Evolutionary conservation across 1,140 invertebrate species (phyloP).

Genomic region (Temnothorax longispinosus): DNA sequence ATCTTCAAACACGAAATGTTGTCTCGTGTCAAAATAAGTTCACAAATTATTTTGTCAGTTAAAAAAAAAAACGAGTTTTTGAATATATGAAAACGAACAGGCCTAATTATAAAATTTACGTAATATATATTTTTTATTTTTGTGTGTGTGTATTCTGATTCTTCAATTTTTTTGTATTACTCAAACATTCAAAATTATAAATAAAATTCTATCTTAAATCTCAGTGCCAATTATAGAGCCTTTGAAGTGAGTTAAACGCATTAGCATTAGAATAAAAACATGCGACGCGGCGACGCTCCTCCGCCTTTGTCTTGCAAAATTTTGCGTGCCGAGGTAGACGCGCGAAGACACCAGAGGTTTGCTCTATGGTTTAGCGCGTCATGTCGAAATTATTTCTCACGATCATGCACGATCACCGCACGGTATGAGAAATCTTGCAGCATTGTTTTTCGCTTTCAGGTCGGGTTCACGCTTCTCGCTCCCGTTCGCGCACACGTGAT

Average conservation of each 20-base stretch:
- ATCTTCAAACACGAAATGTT: neutral
- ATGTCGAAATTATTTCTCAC: constrained; percentile 1
- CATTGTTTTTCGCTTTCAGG: constrained; percentile 57
- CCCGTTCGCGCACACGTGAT: constrained; percentile 47
- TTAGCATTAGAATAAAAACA: neutral
- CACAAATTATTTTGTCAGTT: neutral
- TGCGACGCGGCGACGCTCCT: no score
- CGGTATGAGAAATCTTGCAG: constrained; percentile 57
- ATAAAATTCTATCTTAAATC: neutral
- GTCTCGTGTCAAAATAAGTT: neutral
- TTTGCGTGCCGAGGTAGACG: neutral
- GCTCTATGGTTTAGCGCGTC: neutral
- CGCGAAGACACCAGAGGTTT: neutral
- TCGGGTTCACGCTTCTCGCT: neutral
- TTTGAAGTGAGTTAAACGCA: neutral
- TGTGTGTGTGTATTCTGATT: no score
- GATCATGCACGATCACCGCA: neutral
- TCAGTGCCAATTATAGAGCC: neutral
- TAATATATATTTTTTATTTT: neutral
- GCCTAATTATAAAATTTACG: no score
- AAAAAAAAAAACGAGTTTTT: neutral
- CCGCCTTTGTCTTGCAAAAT: neutral
- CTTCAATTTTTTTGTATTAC: neutral
- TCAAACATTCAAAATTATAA: neutral
- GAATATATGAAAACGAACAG: no score